Conservation (phyloP, 2,113 vertebrate species). For the Pelobates fuscus region DNA sequence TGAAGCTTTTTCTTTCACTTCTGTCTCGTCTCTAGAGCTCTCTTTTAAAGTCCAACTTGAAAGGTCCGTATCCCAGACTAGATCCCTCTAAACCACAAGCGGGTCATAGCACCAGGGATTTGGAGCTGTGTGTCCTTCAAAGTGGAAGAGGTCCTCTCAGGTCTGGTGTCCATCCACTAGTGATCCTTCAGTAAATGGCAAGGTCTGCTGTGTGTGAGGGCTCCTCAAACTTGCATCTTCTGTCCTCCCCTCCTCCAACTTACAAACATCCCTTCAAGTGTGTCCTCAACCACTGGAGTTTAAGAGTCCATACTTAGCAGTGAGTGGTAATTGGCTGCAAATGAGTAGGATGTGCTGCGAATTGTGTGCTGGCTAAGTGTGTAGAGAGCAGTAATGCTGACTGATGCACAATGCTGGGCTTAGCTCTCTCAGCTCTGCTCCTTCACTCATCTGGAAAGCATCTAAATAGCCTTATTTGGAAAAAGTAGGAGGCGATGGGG, state of each 20-base stretch:
- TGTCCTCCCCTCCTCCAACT: conserved; percentile 67
- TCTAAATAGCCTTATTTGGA: conserved; percentile 78
- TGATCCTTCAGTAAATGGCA: conserved; percentile 61
- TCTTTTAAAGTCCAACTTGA: conserved; percentile 52
- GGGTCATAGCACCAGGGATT: conserved; percentile 5
- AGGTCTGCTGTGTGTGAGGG: conserved; percentile 54
- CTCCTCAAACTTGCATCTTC: conserved; percentile 56
- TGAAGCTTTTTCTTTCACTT: not conserved
- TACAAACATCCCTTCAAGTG: conserved; percentile 61
- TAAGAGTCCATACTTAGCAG: conserved; percentile 80
- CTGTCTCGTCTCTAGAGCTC: not conserved
- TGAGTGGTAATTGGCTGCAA: conserved; percentile 87
- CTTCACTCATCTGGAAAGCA: conserved; percentile 74
- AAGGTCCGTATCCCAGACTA: conserved; percentile 7
- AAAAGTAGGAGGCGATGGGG: conserved; percentile 65
- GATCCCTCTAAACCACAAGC: not conserved
- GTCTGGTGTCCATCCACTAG: not conserved
- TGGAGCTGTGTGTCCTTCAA: not conserved
- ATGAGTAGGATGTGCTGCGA: conserved; percentile 78
- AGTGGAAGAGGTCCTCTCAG: conserved; percentile 2
- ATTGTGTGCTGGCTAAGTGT: conserved; percentile 29
- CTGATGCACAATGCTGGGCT: conserved; percentile 69
- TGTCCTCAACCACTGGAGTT: conserved; percentile 65
- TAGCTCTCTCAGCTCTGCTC: conserved; percentile 64
- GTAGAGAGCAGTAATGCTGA: conserved; percentile 65